These are phyloP conservation scores for Subacronicta megacephala DNA, from an alignment of 2,888 invertebrate species.

Conservation along the genomic window DNA sequence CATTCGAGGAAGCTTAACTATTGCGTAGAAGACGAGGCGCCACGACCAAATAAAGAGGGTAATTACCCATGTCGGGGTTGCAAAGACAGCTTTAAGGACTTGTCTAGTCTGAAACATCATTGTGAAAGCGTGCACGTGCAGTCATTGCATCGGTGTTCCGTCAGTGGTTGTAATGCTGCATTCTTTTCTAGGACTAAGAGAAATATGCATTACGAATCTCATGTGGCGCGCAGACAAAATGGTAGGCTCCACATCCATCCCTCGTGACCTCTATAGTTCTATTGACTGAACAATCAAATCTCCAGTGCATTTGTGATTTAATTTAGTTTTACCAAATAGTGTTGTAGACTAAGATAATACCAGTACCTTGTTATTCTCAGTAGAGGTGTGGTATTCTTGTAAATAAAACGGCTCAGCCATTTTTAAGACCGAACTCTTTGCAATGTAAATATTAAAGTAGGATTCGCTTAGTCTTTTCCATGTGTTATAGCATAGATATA, in stretches of 20 bases:
- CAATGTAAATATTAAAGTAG: conserved; percentile 44
- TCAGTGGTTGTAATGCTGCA: conserved; percentile 93
- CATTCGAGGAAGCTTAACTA: conserved; percentile 86
- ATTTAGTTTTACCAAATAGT: conserved; percentile 80
- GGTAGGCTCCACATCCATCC: conserved; percentile 72
- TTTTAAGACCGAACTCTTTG: conserved; percentile 15
- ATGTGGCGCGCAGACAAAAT: conserved; percentile 82
- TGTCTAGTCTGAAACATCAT: conserved; percentile 92
- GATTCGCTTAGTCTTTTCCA: conserved; percentile 45
- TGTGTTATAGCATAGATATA: conserved; percentile 51
- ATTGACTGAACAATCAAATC: conserved; percentile 53
- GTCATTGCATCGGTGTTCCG: conserved; percentile 93
- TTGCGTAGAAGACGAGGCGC: conserved; percentile 92
- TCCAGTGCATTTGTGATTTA: conserved; percentile 85
- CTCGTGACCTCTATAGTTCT: conserved; percentile 73
- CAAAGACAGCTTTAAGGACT: conserved; percentile 90
- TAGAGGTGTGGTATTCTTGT: conserved; percentile 20
- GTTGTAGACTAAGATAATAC: conserved; percentile 57
- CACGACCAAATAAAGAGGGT: conserved; percentile 91
- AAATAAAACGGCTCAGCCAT: conserved; percentile 23
- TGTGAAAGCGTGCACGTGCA: conserved; percentile 92
- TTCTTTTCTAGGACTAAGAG: conserved; percentile 94
- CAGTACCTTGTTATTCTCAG: conserved; percentile 75
- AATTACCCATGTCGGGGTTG: conserved; percentile 93
- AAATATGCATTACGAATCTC: conserved; percentile 93